These are phyloP conservation scores for Hesperia comma DNA, from an alignment of 2,888 invertebrate species.

Conservation along the genomic window DNA sequence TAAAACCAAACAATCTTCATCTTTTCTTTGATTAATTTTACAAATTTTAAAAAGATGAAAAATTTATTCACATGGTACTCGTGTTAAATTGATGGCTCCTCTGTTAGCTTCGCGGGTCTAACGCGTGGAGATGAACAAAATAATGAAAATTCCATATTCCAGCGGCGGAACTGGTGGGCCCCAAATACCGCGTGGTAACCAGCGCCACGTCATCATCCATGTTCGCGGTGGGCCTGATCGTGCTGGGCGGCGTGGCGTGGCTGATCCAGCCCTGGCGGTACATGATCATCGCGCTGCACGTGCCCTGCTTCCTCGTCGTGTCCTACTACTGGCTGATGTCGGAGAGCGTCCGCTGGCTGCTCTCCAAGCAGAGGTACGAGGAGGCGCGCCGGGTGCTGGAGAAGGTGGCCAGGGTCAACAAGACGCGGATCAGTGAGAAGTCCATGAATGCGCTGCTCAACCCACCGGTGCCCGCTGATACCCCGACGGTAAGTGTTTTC, in stretches of 20 bases:
- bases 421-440: constrained; percentile 80
- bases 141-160: constrained; percentile 19
- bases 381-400: constrained; percentile 85
- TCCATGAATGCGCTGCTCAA: constrained; percentile 71
- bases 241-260: constrained; percentile 88
- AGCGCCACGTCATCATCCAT: constrained; percentile 87
- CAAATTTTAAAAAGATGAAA: too few relatives aligned
- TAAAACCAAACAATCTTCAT: too few relatives aligned
- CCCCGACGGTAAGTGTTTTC: constrained; percentile 16
- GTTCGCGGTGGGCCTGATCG: constrained; percentile 88
- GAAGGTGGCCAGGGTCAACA: constrained; percentile 86
- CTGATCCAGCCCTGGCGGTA: constrained; percentile 87
- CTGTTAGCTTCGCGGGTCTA: too few relatives aligned
- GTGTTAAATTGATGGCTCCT: too few relatives aligned
- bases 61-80: too few relatives aligned
- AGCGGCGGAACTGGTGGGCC: constrained; percentile 89
- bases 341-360: constrained; percentile 90
- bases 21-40: too few relatives aligned
- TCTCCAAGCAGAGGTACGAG: constrained; percentile 85
- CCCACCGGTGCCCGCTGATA: constrained; percentile 41
- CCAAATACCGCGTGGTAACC: constrained; percentile 87
- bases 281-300: constrained; percentile 86
- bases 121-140: too few relatives aligned
- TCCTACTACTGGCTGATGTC: constrained; percentile 85
- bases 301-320: constrained; percentile 87